These are phyloP conservation scores for Montipora capitata DNA, from an alignment of 92 coral and sea anemone genomes.

Conservation along the genomic window DNA sequence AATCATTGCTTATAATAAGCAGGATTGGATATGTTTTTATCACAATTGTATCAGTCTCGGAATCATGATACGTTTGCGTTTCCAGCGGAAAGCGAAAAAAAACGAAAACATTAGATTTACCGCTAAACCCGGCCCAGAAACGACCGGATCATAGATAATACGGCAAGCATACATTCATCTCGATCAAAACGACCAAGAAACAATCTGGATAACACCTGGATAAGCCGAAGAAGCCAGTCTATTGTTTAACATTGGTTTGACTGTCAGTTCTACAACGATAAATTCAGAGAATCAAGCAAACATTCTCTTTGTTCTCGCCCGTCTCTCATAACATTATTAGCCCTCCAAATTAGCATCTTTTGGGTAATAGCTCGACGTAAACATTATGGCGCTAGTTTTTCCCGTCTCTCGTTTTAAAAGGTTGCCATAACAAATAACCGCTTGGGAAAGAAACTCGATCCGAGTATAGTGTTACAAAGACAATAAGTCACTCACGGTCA, in stretches of 20 bases:
- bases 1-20: not conserved
- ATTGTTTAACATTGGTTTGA: slow-evolving; percentile 79
- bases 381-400: slow-evolving; percentile 62
- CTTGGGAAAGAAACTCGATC: slow-evolving; percentile 90
- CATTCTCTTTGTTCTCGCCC: slow-evolving; percentile 81
- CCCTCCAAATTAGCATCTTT: slow-evolving; percentile 91
- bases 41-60: not conserved
- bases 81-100: not conserved
- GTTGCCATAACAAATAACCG: slow-evolving; percentile 70
- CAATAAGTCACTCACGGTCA: slow-evolving; percentile 83
- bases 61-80: not conserved
- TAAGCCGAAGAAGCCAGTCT: slow-evolving; percentile 27
- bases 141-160: not conserved
- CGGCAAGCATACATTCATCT: not conserved
- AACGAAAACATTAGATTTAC: not conserved
- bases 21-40: not conserved
- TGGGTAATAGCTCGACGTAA: slow-evolving; percentile 88
- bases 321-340: slow-evolving; percentile 86
- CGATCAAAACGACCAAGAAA: slow-evolving; percentile 32
- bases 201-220: slow-evolving; percentile 81
- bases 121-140: not conserved
- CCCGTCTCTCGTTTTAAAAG: slow-evolving; percentile 64
- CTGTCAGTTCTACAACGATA: slow-evolving; percentile 79
- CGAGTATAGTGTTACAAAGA: slow-evolving; percentile 83
- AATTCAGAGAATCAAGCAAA: slow-evolving; percentile 75